Evolutionary conservation across 2,113 vertebrate species (phyloP).

Genomic region (Thymallus thymallus): DNA sequence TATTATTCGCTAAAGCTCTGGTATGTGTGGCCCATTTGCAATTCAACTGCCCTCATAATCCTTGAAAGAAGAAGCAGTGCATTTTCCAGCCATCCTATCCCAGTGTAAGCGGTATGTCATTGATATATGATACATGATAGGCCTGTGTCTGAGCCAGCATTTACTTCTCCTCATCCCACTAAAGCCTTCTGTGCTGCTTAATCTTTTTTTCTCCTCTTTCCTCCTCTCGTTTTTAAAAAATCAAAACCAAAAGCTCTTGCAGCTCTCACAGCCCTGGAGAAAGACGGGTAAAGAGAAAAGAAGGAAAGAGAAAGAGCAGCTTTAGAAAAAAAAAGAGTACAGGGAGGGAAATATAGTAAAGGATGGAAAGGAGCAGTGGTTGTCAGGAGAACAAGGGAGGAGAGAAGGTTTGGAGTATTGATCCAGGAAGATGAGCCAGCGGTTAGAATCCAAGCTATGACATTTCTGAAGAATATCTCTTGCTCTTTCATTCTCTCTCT

Average conservation of each 20-base stretch:
- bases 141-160: constrained; percentile 35
- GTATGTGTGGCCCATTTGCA: too few relatives aligned
- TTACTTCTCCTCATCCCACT: constrained; percentile 45
- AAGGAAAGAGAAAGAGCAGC: constrained; percentile 25
- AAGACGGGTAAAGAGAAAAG: too few relatives aligned
- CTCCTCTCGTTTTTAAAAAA: constrained; percentile 23
- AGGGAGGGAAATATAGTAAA: constrained; percentile 29
- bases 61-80: constrained; percentile 10
- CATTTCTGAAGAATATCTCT: constrained; percentile 50
- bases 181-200: constrained; percentile 46
- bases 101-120: constrained; percentile 62
- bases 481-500: neutral
- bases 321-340: constrained; percentile 18
- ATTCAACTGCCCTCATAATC: constrained; percentile 18
- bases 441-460: constrained; percentile 44
- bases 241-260: constrained; percentile 31
- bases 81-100: constrained; percentile 49
- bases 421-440: constrained; percentile 58
- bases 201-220: constrained; percentile 22
- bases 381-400: constrained; percentile 34
- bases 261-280: constrained; percentile 18
- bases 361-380: constrained; percentile 24
- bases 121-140: constrained; percentile 19
- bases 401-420: constrained; percentile 47
- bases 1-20: too few relatives aligned